These are phyloP conservation scores for Aphelocoma coerulescens DNA, from an alignment of 2,113 vertebrate genomes.

Conservation along the genomic window DNA sequence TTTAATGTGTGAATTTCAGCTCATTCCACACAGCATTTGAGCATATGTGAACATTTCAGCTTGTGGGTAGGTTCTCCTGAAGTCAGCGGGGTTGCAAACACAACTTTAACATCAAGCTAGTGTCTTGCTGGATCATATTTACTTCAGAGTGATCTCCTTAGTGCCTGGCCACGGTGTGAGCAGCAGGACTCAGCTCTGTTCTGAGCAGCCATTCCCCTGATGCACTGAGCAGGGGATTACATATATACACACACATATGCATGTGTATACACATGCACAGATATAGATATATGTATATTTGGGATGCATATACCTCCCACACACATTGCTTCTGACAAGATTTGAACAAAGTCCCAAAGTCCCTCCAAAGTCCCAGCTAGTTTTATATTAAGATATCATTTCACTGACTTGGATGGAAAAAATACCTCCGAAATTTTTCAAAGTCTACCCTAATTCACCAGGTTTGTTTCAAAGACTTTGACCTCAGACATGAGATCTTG, in stretches of 20 bases:
- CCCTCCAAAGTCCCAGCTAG: not conserved
- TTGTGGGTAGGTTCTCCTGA: not conserved
- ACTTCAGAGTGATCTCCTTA: not conserved
- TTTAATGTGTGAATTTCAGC: not conserved
- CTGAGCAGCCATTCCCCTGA: not conserved
- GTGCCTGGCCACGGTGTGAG: not conserved
- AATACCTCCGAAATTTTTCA: not conserved
- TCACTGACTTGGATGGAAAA: not conserved
- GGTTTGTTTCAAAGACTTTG: not conserved
- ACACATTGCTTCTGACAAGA: not conserved
- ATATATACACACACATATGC: accelerated
- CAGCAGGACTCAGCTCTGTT: not conserved
- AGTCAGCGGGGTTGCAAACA: not conserved
- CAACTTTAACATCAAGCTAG: not conserved
- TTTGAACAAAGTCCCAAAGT: not conserved
- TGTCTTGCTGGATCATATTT: not conserved
- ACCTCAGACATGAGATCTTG: not conserved
- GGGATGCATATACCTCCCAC: not conserved
- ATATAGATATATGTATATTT: not conserved
- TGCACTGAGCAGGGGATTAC: accelerated
- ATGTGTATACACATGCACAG: not conserved
- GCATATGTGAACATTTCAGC: not conserved
- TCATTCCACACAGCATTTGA: not conserved
- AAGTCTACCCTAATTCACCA: not conserved
- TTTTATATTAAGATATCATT: not conserved